A percentile compares a stretch with the other conserved stretches of the same genome.
phyloP scores from a whole-genome alignment of 2,113 vertebrate species.

The Conger conger region DNA sequence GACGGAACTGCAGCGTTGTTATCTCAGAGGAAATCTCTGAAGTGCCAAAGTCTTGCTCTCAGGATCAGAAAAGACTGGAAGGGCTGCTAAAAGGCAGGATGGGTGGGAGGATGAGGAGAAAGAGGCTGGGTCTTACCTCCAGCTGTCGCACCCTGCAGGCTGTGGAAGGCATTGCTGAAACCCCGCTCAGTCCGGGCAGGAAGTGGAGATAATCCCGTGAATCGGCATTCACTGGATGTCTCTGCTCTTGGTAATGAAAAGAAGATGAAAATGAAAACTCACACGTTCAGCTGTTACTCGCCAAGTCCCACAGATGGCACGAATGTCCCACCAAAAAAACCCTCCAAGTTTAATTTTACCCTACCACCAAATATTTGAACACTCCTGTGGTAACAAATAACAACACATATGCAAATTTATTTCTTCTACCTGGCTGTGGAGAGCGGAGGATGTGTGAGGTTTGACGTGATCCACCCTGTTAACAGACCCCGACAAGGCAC shows the following conservation, averaged over 20 bases:
- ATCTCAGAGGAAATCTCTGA: slow-evolving; percentile 3
- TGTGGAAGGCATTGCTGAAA: slow-evolving; percentile 45
- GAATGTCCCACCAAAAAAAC: slow-evolving; percentile 56
- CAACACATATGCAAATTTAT: slow-evolving; percentile 31
- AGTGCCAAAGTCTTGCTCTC: slow-evolving; percentile 2
- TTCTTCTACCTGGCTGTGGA: background rate
- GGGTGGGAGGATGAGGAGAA: slow-evolving; percentile 11
- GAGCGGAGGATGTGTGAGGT: no score
- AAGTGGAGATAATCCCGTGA: slow-evolving; percentile 60
- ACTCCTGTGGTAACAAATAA: slow-evolving; percentile 55
- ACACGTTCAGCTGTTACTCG: slow-evolving; percentile 64
- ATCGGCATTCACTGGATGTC: slow-evolving; percentile 47
- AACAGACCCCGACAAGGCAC: background rate
- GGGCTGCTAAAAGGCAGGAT: slow-evolving; percentile 5
- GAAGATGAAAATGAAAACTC: slow-evolving; percentile 37
- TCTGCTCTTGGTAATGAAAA: slow-evolving; percentile 36
- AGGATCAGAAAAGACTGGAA: slow-evolving; percentile 24
- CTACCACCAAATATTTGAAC: slow-evolving; percentile 61
- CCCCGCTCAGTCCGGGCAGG: slow-evolving; percentile 52
- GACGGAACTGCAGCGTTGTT: slow-evolving; percentile 20
- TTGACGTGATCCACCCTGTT: no score
- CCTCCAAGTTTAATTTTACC: slow-evolving; percentile 45
- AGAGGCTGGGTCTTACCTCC: slow-evolving; percentile 32
- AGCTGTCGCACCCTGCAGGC: slow-evolving; percentile 25
- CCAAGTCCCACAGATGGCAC: slow-evolving; percentile 54